Base-by-base conservation (phyloP, 1,140 invertebrate species). In the Dendroctonus ponderosae region DNA sequence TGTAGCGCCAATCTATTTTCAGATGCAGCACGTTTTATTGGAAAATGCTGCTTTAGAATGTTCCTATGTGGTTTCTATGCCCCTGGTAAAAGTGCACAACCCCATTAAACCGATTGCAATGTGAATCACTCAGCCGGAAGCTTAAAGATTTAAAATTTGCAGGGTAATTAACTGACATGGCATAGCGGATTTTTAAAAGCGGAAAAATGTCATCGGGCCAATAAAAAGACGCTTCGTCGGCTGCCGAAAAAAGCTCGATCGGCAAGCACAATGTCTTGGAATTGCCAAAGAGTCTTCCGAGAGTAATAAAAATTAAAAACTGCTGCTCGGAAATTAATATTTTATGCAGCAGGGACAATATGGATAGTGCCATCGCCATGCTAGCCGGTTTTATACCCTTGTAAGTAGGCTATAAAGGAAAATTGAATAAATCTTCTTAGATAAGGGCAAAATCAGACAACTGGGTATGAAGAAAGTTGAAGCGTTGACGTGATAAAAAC, bases 161-260 rank as follows among this genome's bases (percentile, higher is more conserved):
- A 76, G 76, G 76, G 76, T 78, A 78, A 78, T 78, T 78, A 78
- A 75, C 75, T 76, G 62, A 56, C 53, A 57, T 12, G 46, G 73
- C 73, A 75, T 26, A 26, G 26, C 26, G 73, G 70, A 76, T 73
- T 78, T 77, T 76, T 74, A 71, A 72, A 56, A 51, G 64, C 66
- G 72, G 76, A 83, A 65, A 65, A 82, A 82, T 82, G 81, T 82
- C 81, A 82, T 73, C 54, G 68, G 64, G 74, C 77, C 78, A 77
- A 82, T 82, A 82, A 83, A 82, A 82, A 82, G 78, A 76, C 79
- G 53, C 81, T 76, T 79, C 77, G 72, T 80, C 79, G 69, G 71
- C 72, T 66, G 70, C 65, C 70, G 70, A 73, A 73, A 67, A 71
- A 73, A 68, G 67, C 64, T 58, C 66, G 58, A 66, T 70, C 66